Evolutionary conservation across 2,888 invertebrate species (phyloP).

Genomic region (Erpobdella octoculata): DNA sequence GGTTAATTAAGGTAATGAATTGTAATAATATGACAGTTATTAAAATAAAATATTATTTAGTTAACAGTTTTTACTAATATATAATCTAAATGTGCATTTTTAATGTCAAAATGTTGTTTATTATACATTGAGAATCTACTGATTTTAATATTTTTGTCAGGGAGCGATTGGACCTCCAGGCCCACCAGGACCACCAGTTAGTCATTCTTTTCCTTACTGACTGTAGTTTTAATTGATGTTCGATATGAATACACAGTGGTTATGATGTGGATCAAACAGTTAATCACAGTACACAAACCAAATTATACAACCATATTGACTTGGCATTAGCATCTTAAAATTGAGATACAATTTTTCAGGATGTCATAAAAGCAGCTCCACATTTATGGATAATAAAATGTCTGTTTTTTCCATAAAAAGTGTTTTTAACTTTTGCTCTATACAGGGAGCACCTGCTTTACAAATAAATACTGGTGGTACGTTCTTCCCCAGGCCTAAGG

Average conservation of each 20-base stretch:
- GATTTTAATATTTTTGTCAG: constrained; percentile 35
- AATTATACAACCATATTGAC: neutral
- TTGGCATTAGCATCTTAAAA: too few relatives aligned
- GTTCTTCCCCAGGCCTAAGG: constrained; percentile 22
- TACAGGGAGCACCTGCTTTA: constrained; percentile 1
- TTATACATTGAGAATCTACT: neutral
- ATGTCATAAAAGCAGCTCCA: too few relatives aligned
- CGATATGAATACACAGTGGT: too few relatives aligned
- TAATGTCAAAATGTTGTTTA: neutral
- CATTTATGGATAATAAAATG: neutral
- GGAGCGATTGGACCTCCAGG: constrained; percentile 53
- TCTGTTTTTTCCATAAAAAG: too few relatives aligned
- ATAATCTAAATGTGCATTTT: neutral
- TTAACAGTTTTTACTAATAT: neutral
- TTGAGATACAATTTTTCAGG: too few relatives aligned
- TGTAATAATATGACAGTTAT: too few relatives aligned
- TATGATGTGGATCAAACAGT: too few relatives aligned
- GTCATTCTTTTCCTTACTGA: too few relatives aligned
- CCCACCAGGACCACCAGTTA: constrained; percentile 51
- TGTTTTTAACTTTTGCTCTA: too few relatives aligned
- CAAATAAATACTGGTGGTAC: neutral
- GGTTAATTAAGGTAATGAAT: too few relatives aligned
- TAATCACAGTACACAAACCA: neutral
- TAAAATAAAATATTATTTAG: too few relatives aligned
- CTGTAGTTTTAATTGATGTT: too few relatives aligned